Conservation (phyloP, 2,113 vertebrate species). For the Limanda limanda region DNA sequence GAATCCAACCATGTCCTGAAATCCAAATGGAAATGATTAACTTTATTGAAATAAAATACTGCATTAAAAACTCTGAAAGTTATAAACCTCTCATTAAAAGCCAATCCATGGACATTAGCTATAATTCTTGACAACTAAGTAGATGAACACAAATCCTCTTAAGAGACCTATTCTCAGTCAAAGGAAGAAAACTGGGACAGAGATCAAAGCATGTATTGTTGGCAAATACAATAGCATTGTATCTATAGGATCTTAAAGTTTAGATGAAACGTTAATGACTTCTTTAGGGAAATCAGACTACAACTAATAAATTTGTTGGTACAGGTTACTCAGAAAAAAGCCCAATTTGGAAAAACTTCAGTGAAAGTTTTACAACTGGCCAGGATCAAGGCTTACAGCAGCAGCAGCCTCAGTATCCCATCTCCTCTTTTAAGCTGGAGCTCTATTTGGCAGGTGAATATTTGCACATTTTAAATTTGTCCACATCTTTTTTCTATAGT, state of each 20-base stretch:
- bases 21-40: neutral
- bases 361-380: slow-evolving; percentile 12
- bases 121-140: neutral
- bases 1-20: neutral
- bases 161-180: neutral
- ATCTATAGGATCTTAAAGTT: slow-evolving; percentile 6
- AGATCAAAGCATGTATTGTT: slow-evolving; percentile 35
- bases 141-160: slow-evolving; percentile 7
- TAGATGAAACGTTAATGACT: slow-evolving; percentile 18
- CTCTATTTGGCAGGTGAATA: too few relatives aligned
- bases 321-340: slow-evolving; percentile 4
- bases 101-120: neutral
- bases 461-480: too few relatives aligned
- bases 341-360: neutral
- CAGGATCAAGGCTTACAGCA: neutral
- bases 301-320: neutral
- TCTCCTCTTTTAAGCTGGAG: neutral
- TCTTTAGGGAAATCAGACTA: slow-evolving; percentile 42
- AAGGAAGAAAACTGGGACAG: slow-evolving; percentile 1
- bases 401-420: too few relatives aligned
- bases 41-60: neutral
- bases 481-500: too few relatives aligned
- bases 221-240: slow-evolving; percentile 23
- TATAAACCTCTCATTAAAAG: neutral
- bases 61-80: neutral